Percentiles rank a stretch among this genome's conserved stretches.
phyloP scores from a whole-genome alignment of 2,888 invertebrate species.

The Diaphora mendica region DNA sequence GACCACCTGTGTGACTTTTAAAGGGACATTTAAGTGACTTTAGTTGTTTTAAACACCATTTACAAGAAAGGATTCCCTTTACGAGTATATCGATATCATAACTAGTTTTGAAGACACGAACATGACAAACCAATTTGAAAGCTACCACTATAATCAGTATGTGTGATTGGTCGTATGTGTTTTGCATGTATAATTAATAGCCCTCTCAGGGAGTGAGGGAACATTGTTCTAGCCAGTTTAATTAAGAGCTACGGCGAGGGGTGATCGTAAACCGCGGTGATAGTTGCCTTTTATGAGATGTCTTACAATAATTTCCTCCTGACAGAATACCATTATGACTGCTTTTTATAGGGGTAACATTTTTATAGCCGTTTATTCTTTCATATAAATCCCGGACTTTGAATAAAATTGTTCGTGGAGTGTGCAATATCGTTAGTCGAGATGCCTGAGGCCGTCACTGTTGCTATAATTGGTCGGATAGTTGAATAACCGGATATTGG shows the following conservation, averaged over 20 bases:
- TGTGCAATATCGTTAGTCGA: conserved; percentile 35
- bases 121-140: conserved; percentile 3
- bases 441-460: background rate
- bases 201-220: conserved; percentile 53
- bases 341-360: conserved; percentile 69
- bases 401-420: conserved; percentile 39
- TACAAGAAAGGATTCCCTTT: background rate
- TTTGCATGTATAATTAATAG: conserved; percentile 56
- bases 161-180: conserved; percentile 20
- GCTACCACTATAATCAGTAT: conserved; percentile 19
- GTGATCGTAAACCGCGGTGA: conserved; percentile 64
- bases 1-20: background rate
- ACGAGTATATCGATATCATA: background rate
- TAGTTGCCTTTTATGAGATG: conserved; percentile 61
- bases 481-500: background rate
- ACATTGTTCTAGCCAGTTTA: conserved; percentile 62
- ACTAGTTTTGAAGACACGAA: background rate
- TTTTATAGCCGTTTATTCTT: conserved; percentile 65
- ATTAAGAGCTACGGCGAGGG: conserved; percentile 62
- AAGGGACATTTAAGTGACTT: background rate
- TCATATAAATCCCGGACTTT: conserved; percentile 47
- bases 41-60: background rate
- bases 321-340: conserved; percentile 71
- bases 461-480: conserved; percentile 5
- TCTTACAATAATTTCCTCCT: conserved; percentile 72